These are phyloP conservation scores for Cygnus olor DNA, from an alignment of 2,797 vertebrate genomes.

Conservation along the genomic window DNA sequence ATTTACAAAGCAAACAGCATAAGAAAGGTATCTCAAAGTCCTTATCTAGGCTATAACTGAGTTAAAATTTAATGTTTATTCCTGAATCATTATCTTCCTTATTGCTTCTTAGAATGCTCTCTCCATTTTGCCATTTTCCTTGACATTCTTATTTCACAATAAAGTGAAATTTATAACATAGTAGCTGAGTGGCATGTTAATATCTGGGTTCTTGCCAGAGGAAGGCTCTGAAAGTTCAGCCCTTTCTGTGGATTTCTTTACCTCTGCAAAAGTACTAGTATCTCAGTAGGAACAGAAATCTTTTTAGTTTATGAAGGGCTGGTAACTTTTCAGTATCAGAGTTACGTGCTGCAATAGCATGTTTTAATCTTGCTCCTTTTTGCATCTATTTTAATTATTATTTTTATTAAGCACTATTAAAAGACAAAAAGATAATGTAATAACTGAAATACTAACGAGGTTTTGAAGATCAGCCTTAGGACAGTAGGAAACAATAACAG, in stretches of 20 bases:
- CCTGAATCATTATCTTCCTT: neutral
- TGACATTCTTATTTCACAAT: neutral
- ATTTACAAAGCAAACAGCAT: neutral
- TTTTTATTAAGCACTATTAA: neutral
- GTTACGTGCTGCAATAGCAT: neutral
- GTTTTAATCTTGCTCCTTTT: neutral
- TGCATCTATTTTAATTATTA: neutral
- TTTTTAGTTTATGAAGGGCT: neutral
- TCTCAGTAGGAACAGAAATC: neutral
- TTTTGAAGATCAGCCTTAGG: neutral
- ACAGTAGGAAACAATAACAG: neutral
- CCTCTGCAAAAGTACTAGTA: neutral
- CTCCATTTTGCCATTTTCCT: neutral
- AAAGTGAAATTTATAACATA: neutral
- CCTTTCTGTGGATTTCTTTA: neutral
- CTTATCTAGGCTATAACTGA: neutral
- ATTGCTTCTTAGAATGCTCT: neutral
- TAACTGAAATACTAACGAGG: neutral
- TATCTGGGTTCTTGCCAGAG: neutral
- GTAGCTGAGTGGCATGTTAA: neutral
- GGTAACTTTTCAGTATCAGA: neutral
- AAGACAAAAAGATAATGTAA: neutral
- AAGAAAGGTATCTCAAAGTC: neutral
- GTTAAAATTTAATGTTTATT: neutral
- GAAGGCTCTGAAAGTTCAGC: neutral